A percentile compares a stretch with the other conserved stretches of the same genome.
phyloP scores from a whole-genome alignment of 2,797 vertebrate genomes.

The Girardinus metallicus region DNA sequence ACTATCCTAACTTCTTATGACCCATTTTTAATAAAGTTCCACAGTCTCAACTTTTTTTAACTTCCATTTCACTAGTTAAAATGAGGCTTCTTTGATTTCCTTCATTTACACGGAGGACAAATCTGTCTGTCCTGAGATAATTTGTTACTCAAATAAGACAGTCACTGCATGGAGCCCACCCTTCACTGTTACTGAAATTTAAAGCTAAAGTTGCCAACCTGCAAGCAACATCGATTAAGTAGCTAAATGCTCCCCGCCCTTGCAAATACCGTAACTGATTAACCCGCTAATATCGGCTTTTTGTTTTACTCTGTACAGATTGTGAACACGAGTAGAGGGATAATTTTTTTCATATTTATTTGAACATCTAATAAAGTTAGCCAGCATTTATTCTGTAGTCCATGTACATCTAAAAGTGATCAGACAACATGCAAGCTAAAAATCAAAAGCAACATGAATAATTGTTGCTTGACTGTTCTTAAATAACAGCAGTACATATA shows the following conservation, averaged over 20 bases:
- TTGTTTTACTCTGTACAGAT: too few species aligned
- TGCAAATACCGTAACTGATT: not conserved
- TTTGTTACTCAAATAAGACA: not conserved
- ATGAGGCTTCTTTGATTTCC: not conserved
- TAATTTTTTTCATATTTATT: not conserved
- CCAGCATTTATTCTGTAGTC: not conserved
- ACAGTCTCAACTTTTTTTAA: too few species aligned
- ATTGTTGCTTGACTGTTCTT: not conserved
- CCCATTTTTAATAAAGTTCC: too few species aligned
- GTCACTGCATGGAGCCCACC: not conserved
- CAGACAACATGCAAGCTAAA: not conserved
- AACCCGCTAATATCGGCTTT: not conserved
- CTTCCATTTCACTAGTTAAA: too few species aligned
- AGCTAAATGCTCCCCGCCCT: not conserved
- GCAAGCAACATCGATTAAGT: not conserved
- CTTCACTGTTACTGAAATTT: not conserved
- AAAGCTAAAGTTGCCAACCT: not conserved
- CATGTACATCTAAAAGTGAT: not conserved
- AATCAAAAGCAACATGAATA: not conserved
- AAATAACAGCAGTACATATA: not conserved
- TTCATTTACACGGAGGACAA: not conserved
- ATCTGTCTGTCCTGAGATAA: not conserved
- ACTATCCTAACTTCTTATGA: too few species aligned
- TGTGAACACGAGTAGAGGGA: too few species aligned
- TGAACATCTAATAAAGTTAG: not conserved